Evolutionary conservation across 2,113 vertebrate genomes (phyloP), one percentile per base, ranked within the genome.

Genomic region (Osmerus eperlanus): DNA sequence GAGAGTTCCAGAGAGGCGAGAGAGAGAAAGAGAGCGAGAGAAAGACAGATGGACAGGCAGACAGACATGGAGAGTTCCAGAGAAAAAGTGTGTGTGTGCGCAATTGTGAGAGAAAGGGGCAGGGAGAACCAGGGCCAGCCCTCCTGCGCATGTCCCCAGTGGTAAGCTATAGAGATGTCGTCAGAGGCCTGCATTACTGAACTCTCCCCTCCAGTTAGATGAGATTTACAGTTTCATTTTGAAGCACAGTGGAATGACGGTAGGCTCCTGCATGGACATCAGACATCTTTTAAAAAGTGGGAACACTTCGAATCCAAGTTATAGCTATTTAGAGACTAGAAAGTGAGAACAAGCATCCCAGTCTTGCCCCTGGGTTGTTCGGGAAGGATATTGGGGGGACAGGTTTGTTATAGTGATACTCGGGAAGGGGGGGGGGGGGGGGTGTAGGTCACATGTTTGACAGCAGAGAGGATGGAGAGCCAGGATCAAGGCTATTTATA

Each of bases 401-500:
- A 56, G 54, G 54, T 56, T 15, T 5, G 14, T 53, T 68, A 59
- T 63, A 72, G 74, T 91, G 85, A 85, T 78, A 84, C 84, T 81
- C 72, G 73, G 67, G 87, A 83, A 83, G 1, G 9, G 41, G 41
- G 41, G 25, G 21, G 21, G 25, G 25, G 25, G 41, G 41, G 41
- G 9, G 41, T 47, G 7, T 5, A 47, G 41, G 41, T 12, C 41
- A 9, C 41, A 47, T 47, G 41, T 47, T 12, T 47, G 41, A 89
- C 83, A 74, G 67, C 79, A 89, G 80, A 89, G 82, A 84, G 78
- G 47, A 16, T 71, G 81, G 80, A 72, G 66, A 75, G 78, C 80
- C 81, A 67, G 82, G 84, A 88, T 82, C 80, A 64, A 70, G 77
- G 82, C 89, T 92, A 92, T 92, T 92, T 92, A 88, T 89, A 86